Base-by-base conservation (phyloP, 2,888 invertebrate species). In the Spodoptera littoralis region DNA sequence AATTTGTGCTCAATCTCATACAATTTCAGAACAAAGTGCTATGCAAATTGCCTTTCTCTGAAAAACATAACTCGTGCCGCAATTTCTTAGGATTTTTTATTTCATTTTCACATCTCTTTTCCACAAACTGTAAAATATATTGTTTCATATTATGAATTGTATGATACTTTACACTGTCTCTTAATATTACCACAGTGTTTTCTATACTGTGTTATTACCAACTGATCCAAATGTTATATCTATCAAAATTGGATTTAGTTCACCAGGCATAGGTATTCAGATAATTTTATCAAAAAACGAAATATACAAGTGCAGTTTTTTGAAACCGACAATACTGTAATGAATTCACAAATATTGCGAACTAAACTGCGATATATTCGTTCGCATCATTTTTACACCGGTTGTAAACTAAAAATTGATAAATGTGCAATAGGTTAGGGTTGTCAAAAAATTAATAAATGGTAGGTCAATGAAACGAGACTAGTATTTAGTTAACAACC, bases 391-490 rank as follows among this genome's bases (percentile, higher is more conserved):
- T 69, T 69, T 72, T 69, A 65, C 69, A 54, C 56, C 59, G 49
- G 56, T 60, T 48, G 50, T 41, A 50, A 59, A 73, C 48, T 45
- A 72, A 69, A 73, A 73, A 73, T 69, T 64, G 45, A 73, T 69
- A 60, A 60, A 72, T 60, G 51, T 9, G 47, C 3, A 53, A 49
- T 36, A 22, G 4, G 36, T 9, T 44, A 73, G 65, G 71, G 71
- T 57, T 73, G 54, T 13, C 49, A 54, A 18, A 43, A 24, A 1
- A 46, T n/a, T n/a, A n/a, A n/a, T n/a, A 6, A 11, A 41, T 30
- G 9, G 24, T 22, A 6, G 41, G 11, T 41, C 24, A 42, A 1
- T 18, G 1, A 18, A 18, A 18, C 2, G 18, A 2, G 18, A 18
- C 18, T 18, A n/a, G n/a, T n/a, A n/a, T n/a, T n/a, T n/a, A n/a